phyloP scores from a whole-genome alignment of 1,140 invertebrate genomes.

The Eueides isabella region DNA sequence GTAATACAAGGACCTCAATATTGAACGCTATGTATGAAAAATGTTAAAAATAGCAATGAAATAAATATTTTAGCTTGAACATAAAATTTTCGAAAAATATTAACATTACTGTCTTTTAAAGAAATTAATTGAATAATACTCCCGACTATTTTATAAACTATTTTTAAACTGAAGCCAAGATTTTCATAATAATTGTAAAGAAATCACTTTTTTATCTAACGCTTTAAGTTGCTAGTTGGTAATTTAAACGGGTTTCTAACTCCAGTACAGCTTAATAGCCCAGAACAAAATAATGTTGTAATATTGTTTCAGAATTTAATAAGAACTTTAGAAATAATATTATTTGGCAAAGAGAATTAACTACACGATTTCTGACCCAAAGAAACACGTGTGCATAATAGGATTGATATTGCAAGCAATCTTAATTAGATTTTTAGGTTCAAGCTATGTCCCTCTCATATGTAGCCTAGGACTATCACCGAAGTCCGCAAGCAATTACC shows the following conservation, averaged over 20 bases:
- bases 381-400: too few relatives aligned
- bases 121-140: neutral
- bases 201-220: conserved; percentile 21
- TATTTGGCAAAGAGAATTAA: neutral
- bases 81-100: neutral
- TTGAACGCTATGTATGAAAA: too few relatives aligned
- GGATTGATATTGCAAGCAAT: too few relatives aligned
- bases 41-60: too few relatives aligned
- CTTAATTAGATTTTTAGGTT: too few relatives aligned
- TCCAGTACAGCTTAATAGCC: neutral
- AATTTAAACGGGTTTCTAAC: conserved; percentile 6
- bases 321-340: too few relatives aligned
- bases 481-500: too few relatives aligned
- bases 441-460: too few relatives aligned
- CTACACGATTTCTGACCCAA: too few relatives aligned
- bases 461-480: too few relatives aligned
- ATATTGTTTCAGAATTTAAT: neutral
- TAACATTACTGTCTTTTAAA: neutral
- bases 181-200: conserved; percentile 19
- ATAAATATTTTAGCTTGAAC: too few relatives aligned
- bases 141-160: neutral
- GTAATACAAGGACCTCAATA: too few relatives aligned
- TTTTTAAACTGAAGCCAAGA: conserved; percentile 8
- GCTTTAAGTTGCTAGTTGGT: conserved; percentile 5
- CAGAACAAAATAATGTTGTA: conserved; percentile 3